Conservation (phyloP, 2,888 invertebrate species). For the Agrotis puta region DNA sequence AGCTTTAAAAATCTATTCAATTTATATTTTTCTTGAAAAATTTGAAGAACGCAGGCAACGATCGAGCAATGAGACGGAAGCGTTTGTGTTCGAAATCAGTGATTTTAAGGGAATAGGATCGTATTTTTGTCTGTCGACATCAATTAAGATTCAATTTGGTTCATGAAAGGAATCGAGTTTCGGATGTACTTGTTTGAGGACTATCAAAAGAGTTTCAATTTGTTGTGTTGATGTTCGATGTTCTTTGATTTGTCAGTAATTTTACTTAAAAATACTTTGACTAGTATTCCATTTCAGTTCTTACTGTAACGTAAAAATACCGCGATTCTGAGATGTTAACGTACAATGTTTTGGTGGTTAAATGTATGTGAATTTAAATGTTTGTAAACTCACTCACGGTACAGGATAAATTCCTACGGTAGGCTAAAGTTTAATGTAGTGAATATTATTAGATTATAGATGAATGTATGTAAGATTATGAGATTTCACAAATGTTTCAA, state of each 20-base stretch:
- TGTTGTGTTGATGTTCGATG: conserved; percentile 14
- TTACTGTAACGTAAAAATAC: neutral
- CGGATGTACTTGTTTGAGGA: conserved; percentile 12
- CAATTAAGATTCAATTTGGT: conserved; percentile 62
- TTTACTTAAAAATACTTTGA: neutral
- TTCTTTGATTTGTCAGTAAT: neutral
- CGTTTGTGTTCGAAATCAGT: conserved; percentile 53
- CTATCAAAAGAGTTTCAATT: conserved; percentile 41
- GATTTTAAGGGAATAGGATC: conserved; percentile 51
- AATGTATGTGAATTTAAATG: too few species aligned
- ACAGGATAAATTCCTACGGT: too few species aligned
- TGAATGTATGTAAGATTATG: too few species aligned
- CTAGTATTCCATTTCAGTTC: neutral
- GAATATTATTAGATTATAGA: too few species aligned
- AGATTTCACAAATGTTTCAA: too few species aligned
- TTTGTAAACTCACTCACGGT: too few species aligned
- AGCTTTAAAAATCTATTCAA: conserved; percentile 61
- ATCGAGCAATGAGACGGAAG: conserved; percentile 50
- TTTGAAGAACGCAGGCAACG: conserved; percentile 49
- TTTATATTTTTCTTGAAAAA: conserved; percentile 56
- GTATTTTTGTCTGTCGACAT: conserved; percentile 61
- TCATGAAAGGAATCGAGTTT: conserved; percentile 39
- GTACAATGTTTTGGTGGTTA: too few species aligned
- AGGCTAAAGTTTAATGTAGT: neutral
- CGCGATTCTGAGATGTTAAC: too few species aligned